Conservation (phyloP, 2,113 vertebrate genomes). For the Tamias sibiricus region DNA sequence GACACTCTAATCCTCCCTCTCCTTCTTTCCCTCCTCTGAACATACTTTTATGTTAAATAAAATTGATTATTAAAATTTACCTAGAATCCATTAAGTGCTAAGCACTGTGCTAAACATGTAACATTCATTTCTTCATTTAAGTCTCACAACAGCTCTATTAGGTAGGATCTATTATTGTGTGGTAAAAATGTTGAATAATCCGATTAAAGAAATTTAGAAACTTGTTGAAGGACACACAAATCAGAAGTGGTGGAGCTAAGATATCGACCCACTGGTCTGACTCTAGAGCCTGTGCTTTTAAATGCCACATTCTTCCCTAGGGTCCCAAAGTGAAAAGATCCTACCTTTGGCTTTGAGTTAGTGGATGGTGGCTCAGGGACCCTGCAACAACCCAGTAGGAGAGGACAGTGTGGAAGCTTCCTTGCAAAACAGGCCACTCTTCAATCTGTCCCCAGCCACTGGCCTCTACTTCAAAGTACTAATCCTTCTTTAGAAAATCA, state of each 20-base stretch:
- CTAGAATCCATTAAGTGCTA: neutral
- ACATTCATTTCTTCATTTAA: neutral
- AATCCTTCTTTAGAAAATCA: slow-evolving; percentile 21
- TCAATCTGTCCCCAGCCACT: neutral
- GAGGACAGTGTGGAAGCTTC: neutral
- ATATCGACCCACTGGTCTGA: neutral
- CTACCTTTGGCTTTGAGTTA: neutral
- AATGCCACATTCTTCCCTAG: neutral
- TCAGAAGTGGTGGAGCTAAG: neutral
- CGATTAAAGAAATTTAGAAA: neutral
- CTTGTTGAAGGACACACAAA: neutral
- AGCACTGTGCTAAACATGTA: neutral
- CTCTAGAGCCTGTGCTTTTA: neutral
- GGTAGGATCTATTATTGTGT: neutral
- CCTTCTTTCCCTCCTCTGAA: neutral
- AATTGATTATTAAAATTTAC: neutral
- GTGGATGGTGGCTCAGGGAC: neutral
- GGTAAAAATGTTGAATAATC: neutral
- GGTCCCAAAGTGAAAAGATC: neutral
- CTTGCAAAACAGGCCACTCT: neutral
- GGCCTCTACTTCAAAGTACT: neutral
- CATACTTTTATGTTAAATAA: neutral
- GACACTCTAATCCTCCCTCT: neutral
- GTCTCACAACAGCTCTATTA: neutral
- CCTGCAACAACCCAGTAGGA: neutral